These are phyloP conservation scores for Sturmia bella DNA, from an alignment of 2,888 invertebrate genomes.

Conservation along the genomic window DNA sequence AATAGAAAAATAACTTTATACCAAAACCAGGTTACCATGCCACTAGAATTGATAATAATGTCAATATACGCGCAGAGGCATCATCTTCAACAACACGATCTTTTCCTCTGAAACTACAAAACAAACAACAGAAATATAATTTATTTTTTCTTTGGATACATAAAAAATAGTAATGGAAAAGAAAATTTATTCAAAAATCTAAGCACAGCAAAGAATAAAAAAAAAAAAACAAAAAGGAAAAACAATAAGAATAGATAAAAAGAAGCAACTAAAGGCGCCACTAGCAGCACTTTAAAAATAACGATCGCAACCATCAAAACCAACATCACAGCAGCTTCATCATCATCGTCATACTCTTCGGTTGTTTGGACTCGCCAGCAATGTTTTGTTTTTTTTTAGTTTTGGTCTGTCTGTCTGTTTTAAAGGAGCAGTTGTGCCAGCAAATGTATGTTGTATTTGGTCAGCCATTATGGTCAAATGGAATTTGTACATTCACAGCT, in stretches of 20 bases:
- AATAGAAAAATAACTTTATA: background rate
- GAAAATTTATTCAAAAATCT: conserved; percentile 66
- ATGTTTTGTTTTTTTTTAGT: background rate
- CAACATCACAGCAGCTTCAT: conserved; percentile 43
- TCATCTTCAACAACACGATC: conserved; percentile 42
- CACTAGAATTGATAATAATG: conserved; percentile 64
- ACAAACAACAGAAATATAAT: conserved; percentile 56
- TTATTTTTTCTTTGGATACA: conserved; percentile 37
- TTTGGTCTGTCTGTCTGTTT: background rate
- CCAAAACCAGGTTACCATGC: conserved; percentile 66
- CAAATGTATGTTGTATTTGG: conserved; percentile 49
- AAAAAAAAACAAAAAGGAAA: conserved; percentile 4
- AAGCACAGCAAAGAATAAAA: background rate
- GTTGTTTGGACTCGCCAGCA: conserved; percentile 14
- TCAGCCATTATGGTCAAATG: conserved; percentile 71
- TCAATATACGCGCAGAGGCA: conserved; percentile 52
- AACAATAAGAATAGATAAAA: conserved; percentile 48
- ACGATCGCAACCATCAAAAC: conserved; percentile 53
- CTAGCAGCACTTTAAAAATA: conserved; percentile 68
- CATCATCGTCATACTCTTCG: background rate
- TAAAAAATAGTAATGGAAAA: conserved; percentile 21
- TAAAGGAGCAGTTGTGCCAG: conserved; percentile 34
- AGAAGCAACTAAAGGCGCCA: conserved; percentile 68
- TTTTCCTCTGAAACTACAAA: conserved; percentile 17
- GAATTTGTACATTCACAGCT: conserved; percentile 73